phyloP scores from a whole-genome alignment of 1,140 invertebrate genomes.

The Spodoptera litura region DNA sequence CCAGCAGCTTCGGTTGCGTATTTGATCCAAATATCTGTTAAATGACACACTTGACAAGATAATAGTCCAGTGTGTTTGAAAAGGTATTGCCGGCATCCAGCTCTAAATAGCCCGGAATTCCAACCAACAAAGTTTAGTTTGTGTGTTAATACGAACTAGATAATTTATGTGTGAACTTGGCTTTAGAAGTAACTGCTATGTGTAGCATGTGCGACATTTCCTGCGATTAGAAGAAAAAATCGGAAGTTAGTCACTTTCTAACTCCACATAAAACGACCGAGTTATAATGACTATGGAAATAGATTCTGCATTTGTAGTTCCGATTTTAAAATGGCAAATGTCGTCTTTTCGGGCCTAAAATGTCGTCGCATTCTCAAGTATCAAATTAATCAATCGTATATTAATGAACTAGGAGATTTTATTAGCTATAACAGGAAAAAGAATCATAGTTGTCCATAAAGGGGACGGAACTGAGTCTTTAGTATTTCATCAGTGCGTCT shows the following conservation, averaged over 20 bases:
- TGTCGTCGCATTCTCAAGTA: not conserved
- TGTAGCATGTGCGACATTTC: conserved; percentile 24
- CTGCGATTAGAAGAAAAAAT: conserved; percentile 18
- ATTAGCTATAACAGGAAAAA: conserved; percentile 21
- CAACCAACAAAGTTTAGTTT: not conserved
- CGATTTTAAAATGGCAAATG: too few species aligned
- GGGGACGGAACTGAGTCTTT: conserved; percentile 1
- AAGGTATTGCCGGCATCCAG: not conserved
- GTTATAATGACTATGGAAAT: not conserved
- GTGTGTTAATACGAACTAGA: not conserved
- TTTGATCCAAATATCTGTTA: conserved; percentile 10
- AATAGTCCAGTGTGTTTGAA: conserved; percentile 8
- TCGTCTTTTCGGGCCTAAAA: not conserved
- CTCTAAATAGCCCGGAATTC: not conserved
- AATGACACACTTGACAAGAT: conserved; percentile 6
- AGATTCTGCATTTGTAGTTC: too few species aligned
- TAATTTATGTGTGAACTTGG: conserved; percentile 40
- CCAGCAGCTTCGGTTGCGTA: conserved; percentile 1
- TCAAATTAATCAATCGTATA: too few species aligned
- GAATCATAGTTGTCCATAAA: conserved; percentile 1
- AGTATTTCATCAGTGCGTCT: conserved; percentile 26
- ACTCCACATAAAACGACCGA: not conserved
- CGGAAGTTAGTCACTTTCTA: conserved; percentile 15
- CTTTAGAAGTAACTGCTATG: not conserved
- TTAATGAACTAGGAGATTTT: conserved; percentile 6